Conservation (phyloP, 2,113 vertebrate species). For the Plecturocebus donacophilus region DNA sequence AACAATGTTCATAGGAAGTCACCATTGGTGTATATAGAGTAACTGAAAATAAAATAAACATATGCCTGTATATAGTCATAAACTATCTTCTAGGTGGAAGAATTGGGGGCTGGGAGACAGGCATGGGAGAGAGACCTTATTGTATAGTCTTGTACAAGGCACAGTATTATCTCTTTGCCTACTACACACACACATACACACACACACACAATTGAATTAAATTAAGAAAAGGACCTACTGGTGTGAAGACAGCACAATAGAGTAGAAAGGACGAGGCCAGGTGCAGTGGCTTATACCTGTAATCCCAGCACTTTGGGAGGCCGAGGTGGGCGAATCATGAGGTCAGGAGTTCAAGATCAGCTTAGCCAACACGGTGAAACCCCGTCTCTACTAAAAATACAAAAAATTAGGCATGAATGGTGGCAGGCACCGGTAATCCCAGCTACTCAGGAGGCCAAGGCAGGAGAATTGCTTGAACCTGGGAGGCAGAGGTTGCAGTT, state of each 20-base stretch:
- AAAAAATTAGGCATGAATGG: too few relatives aligned
- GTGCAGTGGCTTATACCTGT: background rate
- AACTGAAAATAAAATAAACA: conserved; percentile 4
- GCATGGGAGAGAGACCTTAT: background rate
- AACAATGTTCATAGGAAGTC: background rate
- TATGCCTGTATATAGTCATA: background rate
- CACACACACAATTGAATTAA: background rate
- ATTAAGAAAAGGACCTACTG: background rate
- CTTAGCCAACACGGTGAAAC: too few relatives aligned
- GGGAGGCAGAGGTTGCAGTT: too few relatives aligned
- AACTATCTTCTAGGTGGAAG: background rate
- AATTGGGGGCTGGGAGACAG: background rate
- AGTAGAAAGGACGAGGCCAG: background rate
- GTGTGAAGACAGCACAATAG: background rate
- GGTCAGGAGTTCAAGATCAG: too few relatives aligned
- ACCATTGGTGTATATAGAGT: background rate
- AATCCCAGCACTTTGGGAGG: too few relatives aligned
- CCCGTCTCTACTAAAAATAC: too few relatives aligned
- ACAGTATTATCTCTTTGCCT: background rate
- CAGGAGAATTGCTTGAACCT: too few relatives aligned
- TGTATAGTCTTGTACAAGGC: background rate
- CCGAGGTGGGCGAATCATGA: too few relatives aligned
- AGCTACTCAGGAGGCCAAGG: too few relatives aligned
- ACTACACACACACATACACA: too few relatives aligned
- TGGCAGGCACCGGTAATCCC: too few relatives aligned